Evolutionary conservation across 1,140 invertebrate genomes (phyloP).

Genomic region (Tribolium madens): DNA sequence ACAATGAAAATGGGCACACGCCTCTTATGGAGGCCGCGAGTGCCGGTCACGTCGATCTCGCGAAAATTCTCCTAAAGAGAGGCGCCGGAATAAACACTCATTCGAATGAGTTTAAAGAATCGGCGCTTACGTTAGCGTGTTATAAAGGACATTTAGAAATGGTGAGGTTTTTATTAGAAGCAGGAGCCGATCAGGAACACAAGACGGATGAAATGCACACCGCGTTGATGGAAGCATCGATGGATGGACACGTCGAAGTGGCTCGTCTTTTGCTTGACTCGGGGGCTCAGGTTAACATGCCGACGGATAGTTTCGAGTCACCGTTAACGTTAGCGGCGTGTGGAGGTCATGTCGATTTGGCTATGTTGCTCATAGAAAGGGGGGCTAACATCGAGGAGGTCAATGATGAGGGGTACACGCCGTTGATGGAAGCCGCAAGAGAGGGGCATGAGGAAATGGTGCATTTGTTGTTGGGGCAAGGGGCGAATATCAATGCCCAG

Average conservation of each 20-base stretch:
- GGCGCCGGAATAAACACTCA: slow-evolving; percentile 98
- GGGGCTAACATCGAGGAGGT: slow-evolving; percentile 99
- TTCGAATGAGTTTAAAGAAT: slow-evolving; percentile 98
- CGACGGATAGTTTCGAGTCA: slow-evolving; percentile 99
- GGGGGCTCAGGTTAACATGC: slow-evolving; percentile 97
- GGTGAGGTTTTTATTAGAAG: slow-evolving; percentile 95
- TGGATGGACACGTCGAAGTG: slow-evolving; percentile 99
- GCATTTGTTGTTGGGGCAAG: slow-evolving; percentile 90
- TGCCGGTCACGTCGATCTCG: slow-evolving; percentile 95
- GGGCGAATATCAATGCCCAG: slow-evolving; percentile 97
- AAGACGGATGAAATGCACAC: slow-evolving; percentile 99
- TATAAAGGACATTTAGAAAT: slow-evolving; percentile 96
- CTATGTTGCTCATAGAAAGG: slow-evolving; percentile 92
- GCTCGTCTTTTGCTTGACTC: slow-evolving; percentile 90
- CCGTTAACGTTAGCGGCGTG: slow-evolving; percentile 97
- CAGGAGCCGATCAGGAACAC: slow-evolving; percentile 96
- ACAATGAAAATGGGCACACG: slow-evolving; percentile 99
- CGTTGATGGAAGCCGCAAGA: slow-evolving; percentile 97
- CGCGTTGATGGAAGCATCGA: slow-evolving; percentile 98
- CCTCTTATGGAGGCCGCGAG: slow-evolving; percentile 99
- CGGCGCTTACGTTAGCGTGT: slow-evolving; percentile 94
- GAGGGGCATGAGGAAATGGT: slow-evolving; percentile 99
- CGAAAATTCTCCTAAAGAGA: slow-evolving; percentile 90
- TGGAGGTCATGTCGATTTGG: slow-evolving; percentile 97
- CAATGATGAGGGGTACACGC: slow-evolving; percentile 99